Evolutionary conservation across 2,888 invertebrate species (phyloP).

Genomic region (Tridacna crocea): DNA sequence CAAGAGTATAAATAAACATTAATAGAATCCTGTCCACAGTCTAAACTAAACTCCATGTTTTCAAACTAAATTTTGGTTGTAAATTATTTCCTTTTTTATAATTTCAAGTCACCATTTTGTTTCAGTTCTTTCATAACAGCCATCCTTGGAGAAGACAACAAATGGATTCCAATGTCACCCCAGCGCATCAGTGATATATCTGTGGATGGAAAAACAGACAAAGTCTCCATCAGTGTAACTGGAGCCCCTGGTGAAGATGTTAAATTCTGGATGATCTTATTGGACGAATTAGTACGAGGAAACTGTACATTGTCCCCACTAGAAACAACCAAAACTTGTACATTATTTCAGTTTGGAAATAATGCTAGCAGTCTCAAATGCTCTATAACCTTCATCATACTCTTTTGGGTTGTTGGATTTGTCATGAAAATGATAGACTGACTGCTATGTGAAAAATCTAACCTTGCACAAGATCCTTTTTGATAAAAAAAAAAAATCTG

Average conservation of each 20-base stretch:
- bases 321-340: neutral
- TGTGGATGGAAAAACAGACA: neutral
- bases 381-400: neutral
- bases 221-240: neutral
- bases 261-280: neutral
- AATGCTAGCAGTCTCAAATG: neutral
- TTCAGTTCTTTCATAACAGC: constrained; percentile 39
- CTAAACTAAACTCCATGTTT: too few relatives aligned
- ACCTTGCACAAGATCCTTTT: neutral
- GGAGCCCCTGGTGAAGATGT: constrained; percentile 17
- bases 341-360: neutral
- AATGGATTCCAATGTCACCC: constrained; percentile 67
- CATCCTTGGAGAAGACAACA: constrained; percentile 61
- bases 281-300: neutral
- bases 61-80: too few relatives aligned
- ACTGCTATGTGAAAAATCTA: too few relatives aligned
- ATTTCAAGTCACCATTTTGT: neutral
- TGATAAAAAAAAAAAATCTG: too few relatives aligned
- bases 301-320: neutral
- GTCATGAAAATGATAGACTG: neutral
- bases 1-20: too few relatives aligned
- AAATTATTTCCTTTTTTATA: too few relatives aligned
- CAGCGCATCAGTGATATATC: constrained; percentile 49
- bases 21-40: too few relatives aligned
- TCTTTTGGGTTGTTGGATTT: neutral